Evolutionary conservation across 2,797 vertebrate species (phyloP).

Genomic region (Lutjanus campechanus): DNA sequence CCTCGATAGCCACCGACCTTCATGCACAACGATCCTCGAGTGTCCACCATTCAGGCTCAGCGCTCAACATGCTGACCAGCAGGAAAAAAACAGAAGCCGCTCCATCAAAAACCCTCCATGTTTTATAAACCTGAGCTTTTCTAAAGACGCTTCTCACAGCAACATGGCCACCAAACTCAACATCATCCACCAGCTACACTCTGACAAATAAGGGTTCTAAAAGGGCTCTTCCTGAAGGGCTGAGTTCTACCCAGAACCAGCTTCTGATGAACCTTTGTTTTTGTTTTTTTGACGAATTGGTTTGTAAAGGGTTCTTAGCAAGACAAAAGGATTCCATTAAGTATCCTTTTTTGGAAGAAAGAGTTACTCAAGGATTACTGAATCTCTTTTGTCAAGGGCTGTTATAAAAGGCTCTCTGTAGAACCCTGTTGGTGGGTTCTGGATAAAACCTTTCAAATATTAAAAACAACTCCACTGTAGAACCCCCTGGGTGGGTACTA

Average conservation of each 20-base stretch:
- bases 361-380: no score
- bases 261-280: background rate
- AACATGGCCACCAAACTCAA: conserved; percentile 27
- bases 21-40: conserved; percentile 40
- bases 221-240: no score
- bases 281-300: background rate
- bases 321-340: no score
- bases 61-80: conserved; percentile 47
- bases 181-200: background rate
- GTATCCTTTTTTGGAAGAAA: no score
- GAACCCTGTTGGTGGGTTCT: no score
- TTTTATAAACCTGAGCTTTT: conserved; percentile 15
- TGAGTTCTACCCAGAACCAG: background rate
- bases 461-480: no score
- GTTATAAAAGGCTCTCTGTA: no score
- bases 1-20: conserved; percentile 45
- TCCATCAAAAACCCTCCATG: conserved; percentile 23
- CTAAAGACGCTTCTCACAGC: background rate
- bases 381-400: no score
- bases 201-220: no score
- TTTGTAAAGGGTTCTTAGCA: no score
- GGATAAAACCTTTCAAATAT: no score
- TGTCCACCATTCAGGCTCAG: conserved; percentile 38
- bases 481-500: no score
- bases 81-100: conserved; percentile 22